phyloP scores from a whole-genome alignment of 2,113 vertebrate species.

The Channa argus region DNA sequence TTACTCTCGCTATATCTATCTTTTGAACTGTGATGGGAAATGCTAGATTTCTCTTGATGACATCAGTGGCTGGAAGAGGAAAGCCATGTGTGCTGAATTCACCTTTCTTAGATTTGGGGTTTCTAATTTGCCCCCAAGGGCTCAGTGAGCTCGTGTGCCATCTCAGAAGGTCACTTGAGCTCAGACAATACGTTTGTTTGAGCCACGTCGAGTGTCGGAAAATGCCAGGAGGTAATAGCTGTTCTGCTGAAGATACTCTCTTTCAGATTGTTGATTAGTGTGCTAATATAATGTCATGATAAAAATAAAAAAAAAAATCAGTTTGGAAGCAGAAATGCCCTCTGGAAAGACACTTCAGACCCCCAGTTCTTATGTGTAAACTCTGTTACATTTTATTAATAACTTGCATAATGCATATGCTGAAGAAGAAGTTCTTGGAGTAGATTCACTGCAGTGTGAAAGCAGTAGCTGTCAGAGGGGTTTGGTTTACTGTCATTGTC shows the following conservation, averaged over 20 bases:
- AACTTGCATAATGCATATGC: conserved; percentile 1
- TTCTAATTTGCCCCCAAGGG: conserved; percentile 60
- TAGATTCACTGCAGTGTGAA: not conserved
- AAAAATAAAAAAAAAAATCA: conserved; percentile 3
- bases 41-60: conserved; percentile 51
- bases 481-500: conserved; percentile 1
- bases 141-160: conserved; percentile 52
- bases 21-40: conserved; percentile 21
- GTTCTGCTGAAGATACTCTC: conserved; percentile 29
- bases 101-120: conserved; percentile 50
- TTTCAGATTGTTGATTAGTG: conserved; percentile 32
- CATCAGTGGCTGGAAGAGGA: conserved; percentile 45
- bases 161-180: conserved; percentile 67
- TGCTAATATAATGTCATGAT: conserved; percentile 17
- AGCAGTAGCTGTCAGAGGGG: conserved; percentile 1
- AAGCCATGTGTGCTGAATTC: conserved; percentile 50
- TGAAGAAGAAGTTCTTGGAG: not conserved
- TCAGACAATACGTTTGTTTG: conserved; percentile 57
- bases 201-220: conserved; percentile 64
- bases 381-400: conserved; percentile 11
- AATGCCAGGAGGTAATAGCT: conserved; percentile 27
- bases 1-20: not conserved
- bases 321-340: conserved; percentile 30
- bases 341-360: conserved; percentile 21
- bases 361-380: conserved; percentile 23